These are phyloP conservation scores for Salmo trutta DNA, from an alignment of 2,797 vertebrate species.

Conservation along the genomic window DNA sequence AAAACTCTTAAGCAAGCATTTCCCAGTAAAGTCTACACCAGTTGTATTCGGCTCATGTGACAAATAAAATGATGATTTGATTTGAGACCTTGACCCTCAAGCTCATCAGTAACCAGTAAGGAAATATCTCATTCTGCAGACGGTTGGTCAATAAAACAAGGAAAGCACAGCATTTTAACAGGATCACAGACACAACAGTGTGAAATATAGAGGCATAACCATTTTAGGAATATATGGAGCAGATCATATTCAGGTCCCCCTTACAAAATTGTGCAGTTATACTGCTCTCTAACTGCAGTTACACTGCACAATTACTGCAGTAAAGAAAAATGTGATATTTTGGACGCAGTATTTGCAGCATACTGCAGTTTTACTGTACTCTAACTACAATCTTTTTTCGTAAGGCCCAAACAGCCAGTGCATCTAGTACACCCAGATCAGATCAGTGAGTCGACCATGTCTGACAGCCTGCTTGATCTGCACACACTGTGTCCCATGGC, in stretches of 20 bases:
- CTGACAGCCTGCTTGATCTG: conserved; percentile 47
- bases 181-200: neutral
- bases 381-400: too few species aligned
- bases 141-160: neutral
- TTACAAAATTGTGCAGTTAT: too few species aligned
- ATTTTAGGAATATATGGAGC: neutral
- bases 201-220: neutral
- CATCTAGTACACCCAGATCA: neutral
- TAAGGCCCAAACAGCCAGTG: neutral
- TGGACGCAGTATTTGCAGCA: too few species aligned
- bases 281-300: too few species aligned
- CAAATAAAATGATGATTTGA: too few species aligned
- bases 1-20: too few species aligned
- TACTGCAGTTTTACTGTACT: too few species aligned
- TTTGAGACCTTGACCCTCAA: too few species aligned
- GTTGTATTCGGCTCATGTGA: too few species aligned
- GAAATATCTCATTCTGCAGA: neutral
- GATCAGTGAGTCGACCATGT: conserved; percentile 24
- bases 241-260: neutral
- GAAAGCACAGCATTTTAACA: neutral
- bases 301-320: too few species aligned
- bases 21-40: too few species aligned
- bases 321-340: too few species aligned
- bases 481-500: conserved; percentile 76
- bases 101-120: neutral